Percentiles rank a stretch among this genome's conserved stretches.
These are phyloP conservation scores for Drosophila seguyi DNA, from an alignment of 1,140 invertebrate genomes.

Conservation along the genomic window DNA sequence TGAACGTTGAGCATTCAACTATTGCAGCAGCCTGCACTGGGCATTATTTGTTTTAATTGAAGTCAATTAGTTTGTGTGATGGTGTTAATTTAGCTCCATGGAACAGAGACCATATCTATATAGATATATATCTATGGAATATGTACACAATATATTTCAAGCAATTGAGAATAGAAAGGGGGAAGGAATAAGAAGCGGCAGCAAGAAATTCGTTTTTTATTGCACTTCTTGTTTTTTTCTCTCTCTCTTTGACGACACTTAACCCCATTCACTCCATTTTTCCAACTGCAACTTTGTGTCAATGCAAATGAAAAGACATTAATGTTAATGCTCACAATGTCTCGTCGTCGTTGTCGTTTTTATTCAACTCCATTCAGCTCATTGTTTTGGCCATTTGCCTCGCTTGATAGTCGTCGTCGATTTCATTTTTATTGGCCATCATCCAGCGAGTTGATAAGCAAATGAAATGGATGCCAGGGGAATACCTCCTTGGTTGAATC, in stretches of 20 bases:
- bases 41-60: constrained; percentile 81
- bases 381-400: constrained; percentile 45
- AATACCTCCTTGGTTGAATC: constrained; percentile 18
- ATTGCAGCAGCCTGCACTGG: constrained; percentile 53
- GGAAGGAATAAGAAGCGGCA: neutral
- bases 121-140: constrained; percentile 4
- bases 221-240: constrained; percentile 12
- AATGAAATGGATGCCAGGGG: constrained; percentile 23
- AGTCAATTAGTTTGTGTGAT: constrained; percentile 83
- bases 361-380: constrained; percentile 6
- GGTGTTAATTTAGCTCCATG: constrained; percentile 73
- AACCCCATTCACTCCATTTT: constrained; percentile 34
- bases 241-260: constrained; percentile 37
- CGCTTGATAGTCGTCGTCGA: constrained; percentile 22
- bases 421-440: constrained; percentile 47
- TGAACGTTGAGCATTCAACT: constrained; percentile 43
- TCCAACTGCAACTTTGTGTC: constrained; percentile 41
- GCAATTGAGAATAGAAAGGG: constrained; percentile 40
- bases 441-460: constrained; percentile 38
- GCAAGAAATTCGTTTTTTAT: constrained; percentile 34
- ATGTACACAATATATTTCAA: constrained; percentile 26
- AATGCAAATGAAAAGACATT: constrained; percentile 51
- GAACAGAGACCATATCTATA: neutral
- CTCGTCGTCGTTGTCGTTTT: neutral
- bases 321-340: constrained; percentile 49